Conservation (phyloP, 2,888 invertebrate species). For the Aphelenchoides bicaudatus region DNA sequence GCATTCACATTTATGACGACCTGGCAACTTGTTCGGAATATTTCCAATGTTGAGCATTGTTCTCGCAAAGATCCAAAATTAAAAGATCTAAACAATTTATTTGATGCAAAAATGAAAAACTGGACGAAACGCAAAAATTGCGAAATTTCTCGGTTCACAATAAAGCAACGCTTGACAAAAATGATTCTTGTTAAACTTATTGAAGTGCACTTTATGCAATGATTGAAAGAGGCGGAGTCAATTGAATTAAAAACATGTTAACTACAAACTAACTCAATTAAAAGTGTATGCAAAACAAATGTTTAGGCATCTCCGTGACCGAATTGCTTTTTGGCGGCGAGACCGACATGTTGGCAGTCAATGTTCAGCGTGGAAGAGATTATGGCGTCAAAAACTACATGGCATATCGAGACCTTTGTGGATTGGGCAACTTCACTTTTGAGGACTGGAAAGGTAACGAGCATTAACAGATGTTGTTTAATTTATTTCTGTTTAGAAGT, state of each 20-base stretch:
- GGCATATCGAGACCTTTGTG: constrained; percentile 80
- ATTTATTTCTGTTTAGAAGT: constrained; percentile 42
- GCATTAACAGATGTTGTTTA: background rate
- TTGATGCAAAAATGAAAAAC: too few relatives aligned
- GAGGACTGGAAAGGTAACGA: constrained; percentile 71
- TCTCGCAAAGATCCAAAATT: background rate
- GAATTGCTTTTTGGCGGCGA: constrained; percentile 3
- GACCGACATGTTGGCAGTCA: constrained; percentile 66
- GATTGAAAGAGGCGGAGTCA: too few relatives aligned
- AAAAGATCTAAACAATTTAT: too few relatives aligned
- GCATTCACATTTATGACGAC: constrained; percentile 83
- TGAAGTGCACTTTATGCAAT: too few relatives aligned
- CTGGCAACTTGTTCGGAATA: constrained; percentile 60
- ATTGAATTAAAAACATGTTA: too few relatives aligned
- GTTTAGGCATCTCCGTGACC: background rate
- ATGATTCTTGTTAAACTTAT: too few relatives aligned
- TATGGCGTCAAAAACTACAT: constrained; percentile 82
- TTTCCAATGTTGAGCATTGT: constrained; percentile 10
- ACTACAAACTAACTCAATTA: too few relatives aligned
- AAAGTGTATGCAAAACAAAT: too few relatives aligned
- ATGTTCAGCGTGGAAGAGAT: constrained; percentile 86
- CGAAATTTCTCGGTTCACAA: too few relatives aligned
- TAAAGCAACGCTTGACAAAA: too few relatives aligned
- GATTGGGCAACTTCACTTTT: constrained; percentile 69
- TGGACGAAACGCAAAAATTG: too few relatives aligned